Evolutionary conservation across 1,140 invertebrate species (phyloP), one percentile per base, ranked within the genome.

Genomic region (Drosophila willistoni): DNA sequence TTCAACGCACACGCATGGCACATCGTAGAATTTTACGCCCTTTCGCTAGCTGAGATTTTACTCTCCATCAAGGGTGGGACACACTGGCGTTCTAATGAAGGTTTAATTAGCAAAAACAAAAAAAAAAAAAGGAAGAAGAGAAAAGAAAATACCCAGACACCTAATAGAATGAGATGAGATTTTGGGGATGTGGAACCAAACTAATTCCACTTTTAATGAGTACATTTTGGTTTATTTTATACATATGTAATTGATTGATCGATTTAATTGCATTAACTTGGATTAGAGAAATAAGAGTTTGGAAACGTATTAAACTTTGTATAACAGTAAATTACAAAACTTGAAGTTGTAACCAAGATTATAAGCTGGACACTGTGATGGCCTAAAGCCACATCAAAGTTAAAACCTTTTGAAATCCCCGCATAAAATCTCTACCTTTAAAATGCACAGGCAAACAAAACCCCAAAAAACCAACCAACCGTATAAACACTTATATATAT

Each of bases 131-230:
- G 34, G 84, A 68, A 77, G 61, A 59, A 55, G 9, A 36, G 34
- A 36, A 29, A 75, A 59, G 51, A 59, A 59, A 44, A 36, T 19
- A 63, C n/a, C 44, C 64, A 68, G 19, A 55, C 25, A 44, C 62
- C 64, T 57, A 64, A 55, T 10, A 12, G 44, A 39, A 36, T 36
- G 10, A 12, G 9, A 51, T 51, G 44, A 3, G 44, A 51, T 51
- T 22, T 51, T 51, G n/a, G n/a, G 13, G 17, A 19, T 19, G 14
- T 7, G 19, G 19, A 51, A 51, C 17, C 9, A 22, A 51, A 73
- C 83, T 89, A 87, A 87, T 80, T 84, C 84, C 84, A 70, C 71
- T 89, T 87, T 87, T 87, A 87, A 87, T 87, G 89, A 71, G 77
- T 89, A 83, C 80, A 89, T 87, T 84, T 82, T 51, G 73, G 67